These are phyloP conservation scores for Punctoribates punctum DNA, from an alignment of 2,888 invertebrate genomes.

Conservation along the genomic window DNA sequence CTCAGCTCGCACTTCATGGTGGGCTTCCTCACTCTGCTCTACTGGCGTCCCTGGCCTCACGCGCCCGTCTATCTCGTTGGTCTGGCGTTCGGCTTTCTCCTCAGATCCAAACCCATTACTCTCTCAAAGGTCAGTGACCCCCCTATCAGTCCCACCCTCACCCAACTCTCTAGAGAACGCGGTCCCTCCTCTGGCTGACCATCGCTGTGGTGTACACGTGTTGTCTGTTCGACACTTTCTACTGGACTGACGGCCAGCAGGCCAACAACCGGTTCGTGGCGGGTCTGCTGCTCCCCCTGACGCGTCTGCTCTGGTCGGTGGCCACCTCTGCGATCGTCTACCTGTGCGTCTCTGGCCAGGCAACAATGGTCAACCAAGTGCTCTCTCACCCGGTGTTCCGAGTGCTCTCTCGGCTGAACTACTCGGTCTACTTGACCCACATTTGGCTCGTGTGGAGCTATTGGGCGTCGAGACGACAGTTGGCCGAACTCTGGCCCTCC, in stretches of 20 bases:
- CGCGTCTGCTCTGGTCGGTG: too few relatives aligned
- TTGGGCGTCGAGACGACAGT: neutral
- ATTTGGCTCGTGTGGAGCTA: slow-evolving; percentile 21
- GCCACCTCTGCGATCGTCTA: too few relatives aligned
- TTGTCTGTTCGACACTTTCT: neutral
- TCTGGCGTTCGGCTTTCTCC: slow-evolving; percentile 3
- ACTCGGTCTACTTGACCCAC: neutral
- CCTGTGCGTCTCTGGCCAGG: too few relatives aligned
- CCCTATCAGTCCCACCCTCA: too few relatives aligned
- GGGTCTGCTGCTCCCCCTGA: too few relatives aligned
- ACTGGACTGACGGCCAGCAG: neutral
- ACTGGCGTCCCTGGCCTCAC: slow-evolving; percentile 31
- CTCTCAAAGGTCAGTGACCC: too few relatives aligned
- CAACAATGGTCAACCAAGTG: too few relatives aligned
- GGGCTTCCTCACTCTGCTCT: neutral
- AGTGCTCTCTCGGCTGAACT: neutral
- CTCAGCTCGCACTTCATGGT: neutral
- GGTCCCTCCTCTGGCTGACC: too few relatives aligned
- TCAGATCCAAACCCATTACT: neutral
- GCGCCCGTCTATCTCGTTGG: slow-evolving; percentile 34
- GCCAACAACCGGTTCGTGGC: neutral
- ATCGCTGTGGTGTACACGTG: too few relatives aligned
- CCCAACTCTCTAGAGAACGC: too few relatives aligned
- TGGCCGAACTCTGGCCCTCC: neutral
- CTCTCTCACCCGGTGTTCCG: too few relatives aligned